Base-by-base conservation (phyloP, 2,888 invertebrate genomes). In the Flexamia atlantica region DNA sequence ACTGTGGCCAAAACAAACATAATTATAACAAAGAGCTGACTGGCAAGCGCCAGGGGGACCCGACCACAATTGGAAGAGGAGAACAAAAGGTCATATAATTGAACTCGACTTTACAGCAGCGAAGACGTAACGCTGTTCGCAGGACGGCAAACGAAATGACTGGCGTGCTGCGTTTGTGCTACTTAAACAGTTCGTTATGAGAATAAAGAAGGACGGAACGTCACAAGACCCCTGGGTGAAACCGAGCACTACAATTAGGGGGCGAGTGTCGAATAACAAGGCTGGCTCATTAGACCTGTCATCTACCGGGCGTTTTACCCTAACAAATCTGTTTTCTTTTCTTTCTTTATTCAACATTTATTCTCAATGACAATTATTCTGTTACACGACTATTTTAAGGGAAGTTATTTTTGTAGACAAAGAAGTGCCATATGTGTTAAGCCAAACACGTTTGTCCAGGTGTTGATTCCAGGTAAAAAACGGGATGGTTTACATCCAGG, bases 251-350 rank as follows among this genome's bases (percentile, higher is more conserved):
- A 64, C 64, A 64, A 64, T 64, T 64, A 64, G 28, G 12, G 28
- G 12, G 64, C 5, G 64, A 64, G 64, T 64, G 64, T 64, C 64
- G 14, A 64, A 53, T 23, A 53, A 64, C 64, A 64, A 64, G 64
- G 28, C 64, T 64, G 30, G 64, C 64, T 64, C 64, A 64, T 64
- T 64, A 64, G 23, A 23, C 3, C 23, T 23, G 57, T n/a, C 57
- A 23, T 3, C 57, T 25, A 25, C 3, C 4, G 20, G 12, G 23
- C 20, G n/a, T 20, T 57, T 57, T 7, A 7, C 25, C 64, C 28
- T 30, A 64, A 64, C 14, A 2, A 53, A 53, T 53, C 23, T 20
- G 46, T 46, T 36, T 36, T 36, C 9, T 4, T 36, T 7, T 7
- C 9, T 36, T 9, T 36, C 36, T 36, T 36, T 36, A 36, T 4